Base-by-base conservation (phyloP, 2,113 vertebrate species). In the Galeopterus variegatus region DNA sequence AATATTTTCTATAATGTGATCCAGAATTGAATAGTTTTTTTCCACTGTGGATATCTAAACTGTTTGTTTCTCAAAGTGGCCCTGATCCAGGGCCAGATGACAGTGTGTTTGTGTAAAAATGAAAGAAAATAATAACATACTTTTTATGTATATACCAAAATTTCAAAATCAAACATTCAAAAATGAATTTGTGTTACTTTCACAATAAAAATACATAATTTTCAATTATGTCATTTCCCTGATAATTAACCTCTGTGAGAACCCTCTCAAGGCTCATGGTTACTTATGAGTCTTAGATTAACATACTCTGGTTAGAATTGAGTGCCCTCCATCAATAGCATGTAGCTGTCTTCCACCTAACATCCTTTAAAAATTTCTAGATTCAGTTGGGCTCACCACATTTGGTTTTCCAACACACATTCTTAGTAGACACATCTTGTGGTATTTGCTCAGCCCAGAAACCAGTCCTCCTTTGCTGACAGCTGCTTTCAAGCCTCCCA, bases 101-200 rank as follows among this genome's bases (percentile, higher is more conserved):
- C 36, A 72, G 45, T 48, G 19, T 79, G 69, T 56, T 28, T 54
- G 18, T 50, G 0, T 33, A 60, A 86, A 86, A 95, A 77, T 41
- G 64, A 33, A 70, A 88, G 52, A 69, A 93, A 90, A 70, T 56
- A 41, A 88, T 54, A 90, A 50, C 31, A 41, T 36, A 41, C 24
- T n/a, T 80, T 84, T 75, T 56, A 15, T 85, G 13, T 85, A 45
- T 70, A 86, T 95, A 88, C 21, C 26, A 93, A 72, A 82, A 82
- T 67, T 56, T 84, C 9, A 41, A 41, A 41, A 41, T 41, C 41
- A 41, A 41, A 41, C 41, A 41, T 41, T 41, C 41, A 41, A 41
- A 41, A 52, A 72, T 58, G 77, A 70, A 48, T 94, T 77, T 87
- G 54, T 75, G 54, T 58, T 83, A 75, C 69, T 67, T 92, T 92